A percentile compares a stretch with the other conserved stretches of the same genome.
These are phyloP conservation scores for Desoria tigrina DNA, from an alignment of 2,888 invertebrate genomes.

Conservation along the genomic window DNA sequence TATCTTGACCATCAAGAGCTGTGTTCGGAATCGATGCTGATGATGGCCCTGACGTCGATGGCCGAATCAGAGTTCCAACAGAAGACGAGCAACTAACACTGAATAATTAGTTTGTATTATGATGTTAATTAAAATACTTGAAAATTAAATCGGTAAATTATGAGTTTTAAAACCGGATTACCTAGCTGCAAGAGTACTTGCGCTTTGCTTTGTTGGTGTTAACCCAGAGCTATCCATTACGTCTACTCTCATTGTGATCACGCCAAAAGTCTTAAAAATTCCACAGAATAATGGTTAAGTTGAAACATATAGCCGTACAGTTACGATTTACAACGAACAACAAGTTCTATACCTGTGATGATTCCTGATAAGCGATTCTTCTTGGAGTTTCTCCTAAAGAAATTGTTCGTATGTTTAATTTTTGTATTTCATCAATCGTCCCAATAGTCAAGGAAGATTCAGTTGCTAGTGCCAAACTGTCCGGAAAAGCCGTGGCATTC, in stretches of 20 bases:
- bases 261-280: conserved; percentile 77
- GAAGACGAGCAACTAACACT: conserved; percentile 52
- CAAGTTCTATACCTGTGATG: conserved; percentile 66
- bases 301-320: background rate
- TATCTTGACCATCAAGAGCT: conserved; percentile 71
- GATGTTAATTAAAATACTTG: background rate
- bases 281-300: background rate
- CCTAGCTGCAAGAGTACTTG: conserved; percentile 64
- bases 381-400: conserved; percentile 91
- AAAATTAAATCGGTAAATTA: background rate
- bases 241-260: conserved; percentile 87
- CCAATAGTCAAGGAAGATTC: conserved; percentile 89
- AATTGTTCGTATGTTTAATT: conserved; percentile 93
- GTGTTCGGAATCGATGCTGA: conserved; percentile 40
- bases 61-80: conserved; percentile 50
- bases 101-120: background rate
- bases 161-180: too few species aligned
- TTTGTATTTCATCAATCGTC: conserved; percentile 97
- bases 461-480: conserved; percentile 85
- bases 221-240: conserved; percentile 75
- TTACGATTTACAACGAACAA: background rate
- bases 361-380: conserved; percentile 91
- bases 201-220: conserved; percentile 69
- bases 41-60: conserved; percentile 53
- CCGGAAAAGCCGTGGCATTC: conserved; percentile 91